Evolutionary conservation across 64 coral and sea anemone genomes (phyloP).

Genomic region (Hydrozoanthus tunicans): DNA sequence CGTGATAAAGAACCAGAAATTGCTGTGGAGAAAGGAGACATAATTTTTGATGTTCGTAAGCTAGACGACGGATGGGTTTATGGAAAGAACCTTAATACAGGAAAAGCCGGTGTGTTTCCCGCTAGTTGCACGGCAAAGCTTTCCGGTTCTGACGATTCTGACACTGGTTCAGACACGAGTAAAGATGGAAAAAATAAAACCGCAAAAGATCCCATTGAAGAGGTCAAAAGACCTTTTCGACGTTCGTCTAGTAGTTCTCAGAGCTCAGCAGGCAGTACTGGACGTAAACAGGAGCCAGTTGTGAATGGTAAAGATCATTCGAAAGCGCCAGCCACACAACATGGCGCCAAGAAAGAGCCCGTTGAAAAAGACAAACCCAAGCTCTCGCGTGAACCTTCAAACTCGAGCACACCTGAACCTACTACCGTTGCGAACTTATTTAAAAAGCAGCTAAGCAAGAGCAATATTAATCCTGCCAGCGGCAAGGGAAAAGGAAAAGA

Average conservation of each 20-base stretch:
- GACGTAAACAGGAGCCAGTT: slow-evolving; percentile 32
- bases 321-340: background rate
- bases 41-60: slow-evolving; percentile 95
- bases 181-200: slow-evolving; percentile 33
- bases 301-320: slow-evolving; percentile 49
- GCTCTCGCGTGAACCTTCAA: background rate
- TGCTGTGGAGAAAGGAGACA: slow-evolving; percentile 85
- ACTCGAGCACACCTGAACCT: slow-evolving; percentile 7
- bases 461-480: slow-evolving; percentile 31
- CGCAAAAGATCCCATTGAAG: slow-evolving; percentile 55
- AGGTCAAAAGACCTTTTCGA: slow-evolving; percentile 24
- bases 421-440: slow-evolving; percentile 29
- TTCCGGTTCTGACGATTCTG: slow-evolving; percentile 64
- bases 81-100: slow-evolving; percentile 89
- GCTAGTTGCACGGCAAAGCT: slow-evolving; percentile 80
- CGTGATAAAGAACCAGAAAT: slow-evolving; percentile 85
- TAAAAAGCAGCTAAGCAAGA: slow-evolving; percentile 43
- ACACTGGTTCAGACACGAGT: slow-evolving; percentile 35
- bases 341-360: slow-evolving; percentile 44
- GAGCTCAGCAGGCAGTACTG: slow-evolving; percentile 26
- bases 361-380: slow-evolving; percentile 28
- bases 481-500: slow-evolving; percentile 43
- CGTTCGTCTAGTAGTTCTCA: slow-evolving; percentile 42
- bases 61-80: slow-evolving; percentile 83
- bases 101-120: slow-evolving; percentile 86